A percentile compares a stretch with the other conserved stretches of the same genome.
These are phyloP conservation scores for Jordanella pulchra DNA, from an alignment of 2,797 vertebrate genomes.

Conservation along the genomic window DNA sequence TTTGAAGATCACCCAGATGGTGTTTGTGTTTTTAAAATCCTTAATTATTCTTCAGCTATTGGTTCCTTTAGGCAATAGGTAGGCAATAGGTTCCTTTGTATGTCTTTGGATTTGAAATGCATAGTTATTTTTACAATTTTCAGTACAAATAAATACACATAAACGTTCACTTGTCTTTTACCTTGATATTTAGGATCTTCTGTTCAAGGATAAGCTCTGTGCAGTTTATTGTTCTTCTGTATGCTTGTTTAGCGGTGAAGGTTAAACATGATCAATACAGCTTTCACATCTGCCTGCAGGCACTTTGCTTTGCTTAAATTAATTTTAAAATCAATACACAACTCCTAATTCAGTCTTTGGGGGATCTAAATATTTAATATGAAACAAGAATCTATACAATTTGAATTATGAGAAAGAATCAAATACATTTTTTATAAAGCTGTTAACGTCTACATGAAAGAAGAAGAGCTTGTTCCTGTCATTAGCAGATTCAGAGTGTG, in stretches of 20 bases:
- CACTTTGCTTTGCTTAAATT: neutral
- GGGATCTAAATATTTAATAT: neutral
- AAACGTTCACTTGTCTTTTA: neutral
- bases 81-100: neutral
- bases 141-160: neutral
- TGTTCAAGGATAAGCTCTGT: neutral
- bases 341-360: neutral
- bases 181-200: neutral
- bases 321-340: conserved; percentile 1
- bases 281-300: neutral
- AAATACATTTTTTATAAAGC: neutral
- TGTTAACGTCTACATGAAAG: neutral
- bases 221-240: neutral
- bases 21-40: conserved; percentile 19
- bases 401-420: neutral
- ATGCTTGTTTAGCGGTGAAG: neutral
- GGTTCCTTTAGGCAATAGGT: too few species aligned
- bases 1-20: conserved; percentile 10
- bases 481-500: neutral
- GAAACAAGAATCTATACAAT: neutral
- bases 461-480: neutral
- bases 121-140: neutral
- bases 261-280: neutral
- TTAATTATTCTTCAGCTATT: neutral
- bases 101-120: neutral